Percentiles rank a stretch among this genome's conserved stretches.
Conservation (phyloP, 2,797 vertebrate species). For the Channa striata region DNA sequence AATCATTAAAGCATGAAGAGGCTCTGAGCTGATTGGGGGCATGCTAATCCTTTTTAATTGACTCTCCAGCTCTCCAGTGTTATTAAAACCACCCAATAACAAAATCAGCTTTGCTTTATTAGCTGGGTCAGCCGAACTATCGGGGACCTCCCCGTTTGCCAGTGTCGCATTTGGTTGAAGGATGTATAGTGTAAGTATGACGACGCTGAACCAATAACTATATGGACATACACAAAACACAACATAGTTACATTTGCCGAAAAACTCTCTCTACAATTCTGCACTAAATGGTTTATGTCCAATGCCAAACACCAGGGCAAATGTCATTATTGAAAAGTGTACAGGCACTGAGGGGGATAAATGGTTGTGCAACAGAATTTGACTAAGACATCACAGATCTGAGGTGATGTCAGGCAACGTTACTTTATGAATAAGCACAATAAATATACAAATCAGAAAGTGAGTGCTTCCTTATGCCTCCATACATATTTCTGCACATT, state of each 20-base stretch:
- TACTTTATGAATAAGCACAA: background rate
- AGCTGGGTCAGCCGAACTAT: slow-evolving; percentile 65
- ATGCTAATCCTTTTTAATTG: slow-evolving; percentile 82
- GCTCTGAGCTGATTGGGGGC: slow-evolving; percentile 75
- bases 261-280: background rate
- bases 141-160: slow-evolving; percentile 48
- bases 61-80: slow-evolving; percentile 76
- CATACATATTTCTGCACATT: background rate
- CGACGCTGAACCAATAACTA: background rate
- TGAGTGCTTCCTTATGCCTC: background rate
- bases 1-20: slow-evolving; percentile 79
- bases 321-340: background rate
- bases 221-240: background rate
- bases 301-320: background rate
- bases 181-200: slow-evolving; percentile 4
- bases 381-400: background rate
- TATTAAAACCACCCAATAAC: slow-evolving; percentile 77
- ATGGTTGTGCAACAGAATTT: background rate
- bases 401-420: background rate
- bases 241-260: background rate
- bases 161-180: slow-evolving; percentile 43
- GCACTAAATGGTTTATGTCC: background rate
- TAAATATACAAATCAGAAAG: background rate
- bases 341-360: background rate
- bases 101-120: slow-evolving; percentile 78